These are phyloP conservation scores for Amphiura filiformis DNA, from an alignment of 35 echinoderm and acorn worm genomes.

Conservation along the genomic window DNA sequence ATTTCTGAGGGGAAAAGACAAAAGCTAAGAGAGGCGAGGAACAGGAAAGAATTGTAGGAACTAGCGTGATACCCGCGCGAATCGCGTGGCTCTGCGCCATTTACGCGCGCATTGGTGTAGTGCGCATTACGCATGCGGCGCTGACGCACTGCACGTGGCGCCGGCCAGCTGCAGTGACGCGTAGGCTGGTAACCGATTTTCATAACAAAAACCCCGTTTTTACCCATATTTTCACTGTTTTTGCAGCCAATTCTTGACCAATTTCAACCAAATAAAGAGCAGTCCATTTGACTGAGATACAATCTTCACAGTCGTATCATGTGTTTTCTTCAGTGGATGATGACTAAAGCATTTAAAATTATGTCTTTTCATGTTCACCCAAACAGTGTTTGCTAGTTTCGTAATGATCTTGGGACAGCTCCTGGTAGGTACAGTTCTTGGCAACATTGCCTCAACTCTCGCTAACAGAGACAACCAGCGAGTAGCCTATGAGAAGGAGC, in stretches of 20 bases:
- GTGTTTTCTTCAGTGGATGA: not conserved
- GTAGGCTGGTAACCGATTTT: too few species aligned
- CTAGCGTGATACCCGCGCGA: not conserved
- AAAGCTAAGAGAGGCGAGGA: not conserved
- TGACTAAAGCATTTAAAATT: too few species aligned
- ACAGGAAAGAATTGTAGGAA: not conserved
- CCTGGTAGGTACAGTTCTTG: constrained; percentile 30
- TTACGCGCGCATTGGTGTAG: too few species aligned
- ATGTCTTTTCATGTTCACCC: not conserved
- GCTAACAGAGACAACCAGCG: constrained; percentile 22
- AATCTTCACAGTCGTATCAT: not conserved
- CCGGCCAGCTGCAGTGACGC: too few species aligned
- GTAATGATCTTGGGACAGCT: constrained; percentile 31
- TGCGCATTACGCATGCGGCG: too few species aligned
- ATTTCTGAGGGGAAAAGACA: not conserved
- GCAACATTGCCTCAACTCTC: constrained; percentile 45
- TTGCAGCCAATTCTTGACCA: too few species aligned
- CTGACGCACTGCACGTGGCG: too few species aligned
- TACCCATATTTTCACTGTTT: too few species aligned
- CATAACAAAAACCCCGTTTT: too few species aligned
- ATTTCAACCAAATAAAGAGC: too few species aligned
- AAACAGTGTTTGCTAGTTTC: constrained; percentile 39
- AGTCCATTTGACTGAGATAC: not conserved
- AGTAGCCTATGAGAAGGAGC: constrained; percentile 25
- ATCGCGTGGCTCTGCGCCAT: too few species aligned